Conservation (phyloP, 2,888 invertebrate species). For the Stenotaenia linearis region DNA sequence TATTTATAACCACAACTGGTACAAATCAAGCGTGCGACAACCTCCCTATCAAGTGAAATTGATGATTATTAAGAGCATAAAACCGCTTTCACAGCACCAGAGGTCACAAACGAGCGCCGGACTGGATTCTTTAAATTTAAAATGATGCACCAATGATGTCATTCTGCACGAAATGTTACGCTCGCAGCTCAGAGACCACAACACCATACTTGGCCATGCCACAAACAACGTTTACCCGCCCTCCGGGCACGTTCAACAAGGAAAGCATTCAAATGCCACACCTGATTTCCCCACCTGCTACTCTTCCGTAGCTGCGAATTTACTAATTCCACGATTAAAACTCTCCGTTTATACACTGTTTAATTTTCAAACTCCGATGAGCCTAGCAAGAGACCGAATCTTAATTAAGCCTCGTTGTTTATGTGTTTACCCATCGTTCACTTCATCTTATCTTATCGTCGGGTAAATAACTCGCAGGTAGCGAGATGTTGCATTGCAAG, state of each 20-base stretch:
- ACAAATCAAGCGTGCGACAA: slow-evolving; percentile 1
- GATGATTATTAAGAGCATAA: neutral
- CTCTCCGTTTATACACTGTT: too few relatives aligned
- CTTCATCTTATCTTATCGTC: neutral
- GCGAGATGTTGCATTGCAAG: too few relatives aligned
- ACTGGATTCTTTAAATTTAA: neutral
- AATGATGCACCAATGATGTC: neutral
- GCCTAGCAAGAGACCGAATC: too few relatives aligned
- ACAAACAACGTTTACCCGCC: slow-evolving; percentile 2
- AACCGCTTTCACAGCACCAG: neutral
- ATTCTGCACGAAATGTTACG: neutral
- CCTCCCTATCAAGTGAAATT: neutral
- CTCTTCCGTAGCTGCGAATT: neutral
- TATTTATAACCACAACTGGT: neutral
- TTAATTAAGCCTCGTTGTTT: too few relatives aligned
- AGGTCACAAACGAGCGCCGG: neutral
- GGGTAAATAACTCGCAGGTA: too few relatives aligned
- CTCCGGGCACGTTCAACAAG: slow-evolving; percentile 7
- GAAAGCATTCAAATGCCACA: slow-evolving; percentile 10
- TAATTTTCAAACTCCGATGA: too few relatives aligned
- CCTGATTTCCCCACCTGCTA: slow-evolving; percentile 2
- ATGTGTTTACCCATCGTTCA: neutral
- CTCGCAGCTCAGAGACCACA: neutral
- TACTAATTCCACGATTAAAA: too few relatives aligned
- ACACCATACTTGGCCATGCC: slow-evolving; percentile 19